Percentiles rank a stretch among this genome's conserved stretches.
These are phyloP conservation scores for Helicolenus hilgendorfi DNA, from an alignment of 2,797 vertebrate genomes.

Conservation along the genomic window DNA sequence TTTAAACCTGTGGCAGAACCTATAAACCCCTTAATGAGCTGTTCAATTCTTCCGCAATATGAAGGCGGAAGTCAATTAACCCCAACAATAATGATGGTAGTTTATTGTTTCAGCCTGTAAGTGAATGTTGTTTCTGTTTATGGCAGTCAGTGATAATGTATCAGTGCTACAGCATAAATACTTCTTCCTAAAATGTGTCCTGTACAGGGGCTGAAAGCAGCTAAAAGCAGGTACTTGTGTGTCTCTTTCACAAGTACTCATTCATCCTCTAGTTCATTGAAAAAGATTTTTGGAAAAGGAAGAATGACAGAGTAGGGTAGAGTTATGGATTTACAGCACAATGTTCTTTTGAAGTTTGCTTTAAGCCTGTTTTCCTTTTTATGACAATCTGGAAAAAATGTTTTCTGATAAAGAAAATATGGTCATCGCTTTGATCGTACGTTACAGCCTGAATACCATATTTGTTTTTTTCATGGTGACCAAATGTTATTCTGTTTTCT, in stretches of 20 bases:
- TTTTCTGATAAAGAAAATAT: neutral
- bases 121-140: conserved; percentile 22
- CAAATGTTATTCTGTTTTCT: neutral
- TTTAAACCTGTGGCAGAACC: conserved; percentile 23
- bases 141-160: conserved; percentile 24
- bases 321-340: neutral
- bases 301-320: neutral
- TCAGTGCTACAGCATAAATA: neutral
- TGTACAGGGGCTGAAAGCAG: neutral
- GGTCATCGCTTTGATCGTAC: neutral
- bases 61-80: conserved; percentile 51
- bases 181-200: neutral
- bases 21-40: conserved; percentile 6
- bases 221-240: neutral
- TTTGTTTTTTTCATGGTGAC: neutral
- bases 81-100: conserved; percentile 2
- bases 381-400: neutral
- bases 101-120: conserved; percentile 41
- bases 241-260: neutral
- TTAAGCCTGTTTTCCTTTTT: neutral
- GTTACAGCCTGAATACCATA: neutral
- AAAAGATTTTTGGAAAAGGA: neutral
- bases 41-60: neutral
- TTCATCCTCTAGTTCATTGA: neutral
- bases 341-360: neutral